Base-by-base conservation (phyloP, 2,113 vertebrate species). In the Onychostruthus taczanowskii region DNA sequence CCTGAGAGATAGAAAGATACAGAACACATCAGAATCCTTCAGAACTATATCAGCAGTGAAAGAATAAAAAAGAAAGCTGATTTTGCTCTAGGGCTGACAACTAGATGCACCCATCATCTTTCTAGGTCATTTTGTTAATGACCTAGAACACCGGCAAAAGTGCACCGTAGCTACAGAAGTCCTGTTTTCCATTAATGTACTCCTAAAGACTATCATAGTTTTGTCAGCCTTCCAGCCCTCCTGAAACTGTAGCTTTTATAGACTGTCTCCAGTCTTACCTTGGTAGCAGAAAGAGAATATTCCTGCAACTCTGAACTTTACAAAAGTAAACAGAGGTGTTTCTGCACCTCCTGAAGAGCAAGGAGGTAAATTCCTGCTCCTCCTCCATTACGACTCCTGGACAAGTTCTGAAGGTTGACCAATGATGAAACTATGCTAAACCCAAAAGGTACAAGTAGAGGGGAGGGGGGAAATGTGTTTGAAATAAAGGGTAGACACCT, bases 391-490 rank as follows among this genome's bases (percentile, higher is more conserved):
- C 3, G 24, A 28, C 31, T 61, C 16, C 35, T 56, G n/a, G 15
- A 31, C 33, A 91, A 37, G 21, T 37, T 56, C 30, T 52, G 35
- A 28, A 86, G 49, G 10, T 18, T 28, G 17, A 83, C 6, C 22
- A 73, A 13, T 8, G 20, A 20, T 44, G 15, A 77, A 64, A 30
- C 21, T 22, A 68, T 13, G 55, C 46, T 52, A 79, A 72, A 44
- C 16, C 14, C 4, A 88, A 43, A 5, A 62, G 16, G 16, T 44
- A 52, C 5, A 56, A 55, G 30, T 9, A 83, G 16, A 5, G 19
- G 4, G 8, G 17, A 44, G 0, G 0, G 6, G 23, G 10, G 5
- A 39, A 87, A 70, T 3, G 10, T 3, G 3, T 53, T 55, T 0
- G 0, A 44, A 81, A 58, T 11, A 66, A 76, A 46, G 31, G 24